phyloP scores from a whole-genome alignment of 2,797 vertebrate species.

The Hozukius guyotensis region DNA sequence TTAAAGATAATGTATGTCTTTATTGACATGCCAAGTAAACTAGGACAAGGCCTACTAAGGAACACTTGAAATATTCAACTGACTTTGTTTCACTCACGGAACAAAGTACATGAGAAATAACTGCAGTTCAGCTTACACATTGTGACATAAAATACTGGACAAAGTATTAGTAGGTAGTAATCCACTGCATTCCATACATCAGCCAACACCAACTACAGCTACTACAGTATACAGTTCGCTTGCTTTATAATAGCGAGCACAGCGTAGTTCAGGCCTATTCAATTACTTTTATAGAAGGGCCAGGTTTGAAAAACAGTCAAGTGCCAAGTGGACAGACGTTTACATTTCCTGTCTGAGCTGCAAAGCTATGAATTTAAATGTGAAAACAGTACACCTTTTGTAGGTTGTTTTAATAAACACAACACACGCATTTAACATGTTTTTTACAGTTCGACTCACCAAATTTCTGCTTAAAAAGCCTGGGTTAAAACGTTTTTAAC shows the following conservation, averaged over 20 bases:
- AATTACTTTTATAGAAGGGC: no score
- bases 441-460: no score
- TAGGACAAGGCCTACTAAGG: neutral
- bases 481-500: no score
- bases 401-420: no score
- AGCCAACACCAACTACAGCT: neutral
- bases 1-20: no score
- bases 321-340: no score
- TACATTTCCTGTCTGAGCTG: no score
- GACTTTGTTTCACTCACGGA: neutral
- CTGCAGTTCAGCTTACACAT: neutral
- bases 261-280: neutral
- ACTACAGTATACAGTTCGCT: neutral
- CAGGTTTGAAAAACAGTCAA: no score
- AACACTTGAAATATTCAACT: constrained; percentile 1
- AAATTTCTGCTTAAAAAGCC: no score
- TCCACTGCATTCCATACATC: neutral
- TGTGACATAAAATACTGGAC: neutral
- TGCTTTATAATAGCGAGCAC: neutral
- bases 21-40: neutral
- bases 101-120: constrained; percentile 3
- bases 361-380: no score
- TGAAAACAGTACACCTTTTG: no score
- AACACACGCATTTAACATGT: no score
- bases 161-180: neutral